phyloP scores from a whole-genome alignment of 1,140 invertebrate genomes.

The Neuroterus valhalla region DNA sequence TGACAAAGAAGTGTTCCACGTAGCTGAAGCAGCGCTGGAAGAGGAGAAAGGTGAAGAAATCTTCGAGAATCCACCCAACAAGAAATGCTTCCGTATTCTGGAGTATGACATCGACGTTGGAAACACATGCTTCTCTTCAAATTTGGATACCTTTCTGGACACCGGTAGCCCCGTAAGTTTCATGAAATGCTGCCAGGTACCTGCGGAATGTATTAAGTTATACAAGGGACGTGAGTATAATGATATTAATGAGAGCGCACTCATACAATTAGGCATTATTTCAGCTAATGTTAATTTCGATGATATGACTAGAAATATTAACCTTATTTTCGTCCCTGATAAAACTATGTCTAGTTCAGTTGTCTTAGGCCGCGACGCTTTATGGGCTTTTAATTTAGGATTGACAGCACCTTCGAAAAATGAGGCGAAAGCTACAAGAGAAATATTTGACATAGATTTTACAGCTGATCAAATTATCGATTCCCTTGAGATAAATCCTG shows the following conservation, averaged over 20 bases:
- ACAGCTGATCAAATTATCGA: neutral
- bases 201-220: neutral
- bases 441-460: neutral
- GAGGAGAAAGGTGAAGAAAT: neutral
- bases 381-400: neutral
- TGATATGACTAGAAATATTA: neutral
- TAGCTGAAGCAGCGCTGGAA: neutral
- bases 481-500: no score
- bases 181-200: neutral
- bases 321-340: neutral
- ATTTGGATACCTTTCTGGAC: neutral
- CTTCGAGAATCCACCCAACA: neutral
- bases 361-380: neutral
- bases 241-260: neutral
- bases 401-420: neutral
- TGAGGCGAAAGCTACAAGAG: neutral
- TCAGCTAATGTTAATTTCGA: neutral
- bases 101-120: neutral
- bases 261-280: neutral
- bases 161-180: neutral
- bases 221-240: neutral
- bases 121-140: neutral
- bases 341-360: neutral
- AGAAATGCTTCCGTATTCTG: neutral
- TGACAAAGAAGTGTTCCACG: neutral